phyloP scores from a whole-genome alignment of 2,113 vertebrate species.

The Ceratotherium simum region DNA sequence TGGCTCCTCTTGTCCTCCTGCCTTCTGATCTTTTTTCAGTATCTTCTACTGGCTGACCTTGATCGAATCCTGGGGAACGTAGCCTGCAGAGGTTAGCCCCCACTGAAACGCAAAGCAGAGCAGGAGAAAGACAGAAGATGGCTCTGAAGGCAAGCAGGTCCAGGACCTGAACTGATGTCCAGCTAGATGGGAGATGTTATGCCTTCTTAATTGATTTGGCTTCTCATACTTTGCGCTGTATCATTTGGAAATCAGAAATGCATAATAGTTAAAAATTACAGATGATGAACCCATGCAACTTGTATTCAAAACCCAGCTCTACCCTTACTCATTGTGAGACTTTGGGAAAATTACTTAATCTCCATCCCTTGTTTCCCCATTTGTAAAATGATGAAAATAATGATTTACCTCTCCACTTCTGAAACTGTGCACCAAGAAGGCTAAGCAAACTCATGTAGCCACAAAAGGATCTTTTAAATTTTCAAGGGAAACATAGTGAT shows the following conservation, averaged over 20 bases:
- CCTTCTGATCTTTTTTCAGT: neutral
- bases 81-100: neutral
- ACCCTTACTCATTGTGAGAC: neutral
- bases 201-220: neutral
- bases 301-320: neutral
- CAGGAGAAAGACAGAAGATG: neutral
- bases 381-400: constrained; percentile 28
- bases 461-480: neutral
- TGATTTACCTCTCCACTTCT: neutral
- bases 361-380: neutral
- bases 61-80: neutral
- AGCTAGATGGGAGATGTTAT: neutral
- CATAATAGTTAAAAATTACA: neutral
- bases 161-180: neutral
- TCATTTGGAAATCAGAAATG: neutral
- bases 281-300: neutral
- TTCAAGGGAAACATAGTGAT: neutral
- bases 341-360: constrained; percentile 1
- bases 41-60: neutral
- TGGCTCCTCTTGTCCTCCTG: neutral
- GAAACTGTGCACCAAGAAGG: neutral
- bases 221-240: neutral
- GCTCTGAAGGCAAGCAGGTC: neutral
- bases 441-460: neutral
- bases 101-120: neutral